Evolutionary conservation across 2,888 invertebrate species (phyloP).

Genomic region (Prenolepis imparis): DNA sequence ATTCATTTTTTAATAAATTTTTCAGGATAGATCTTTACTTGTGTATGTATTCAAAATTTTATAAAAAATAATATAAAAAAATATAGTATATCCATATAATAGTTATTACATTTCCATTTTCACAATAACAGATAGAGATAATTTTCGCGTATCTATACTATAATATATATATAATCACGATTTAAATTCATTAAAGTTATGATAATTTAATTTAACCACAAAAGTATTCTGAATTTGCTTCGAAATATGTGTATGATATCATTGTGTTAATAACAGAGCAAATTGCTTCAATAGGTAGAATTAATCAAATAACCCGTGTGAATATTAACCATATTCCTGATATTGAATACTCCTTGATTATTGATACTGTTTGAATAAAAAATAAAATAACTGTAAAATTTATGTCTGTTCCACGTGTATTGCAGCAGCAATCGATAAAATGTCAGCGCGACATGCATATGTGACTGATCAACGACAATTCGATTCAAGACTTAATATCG

Average conservation of each 20-base stretch:
- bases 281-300: background rate
- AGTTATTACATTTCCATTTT: background rate
- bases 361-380: background rate
- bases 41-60: background rate
- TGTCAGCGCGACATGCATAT: constrained; percentile 57
- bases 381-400: constrained; percentile 54
- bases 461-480: constrained; percentile 62
- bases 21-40: background rate
- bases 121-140: background rate
- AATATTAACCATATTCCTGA: background rate
- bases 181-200: background rate
- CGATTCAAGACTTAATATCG: constrained; percentile 68
- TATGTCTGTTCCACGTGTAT: constrained; percentile 48
- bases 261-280: background rate
- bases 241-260: background rate
- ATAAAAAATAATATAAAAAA: background rate
- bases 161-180: background rate
- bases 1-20: background rate
- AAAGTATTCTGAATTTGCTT: background rate
- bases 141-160: background rate
- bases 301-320: background rate
- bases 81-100: background rate
- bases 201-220: background rate
- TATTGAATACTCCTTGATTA: constrained; percentile 27
- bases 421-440: constrained; percentile 69